Percentiles rank a stretch among this genome's conserved stretches.
Evolutionary conservation across 2,797 vertebrate species (phyloP).

Genomic region (Danio aesculapii): DNA sequence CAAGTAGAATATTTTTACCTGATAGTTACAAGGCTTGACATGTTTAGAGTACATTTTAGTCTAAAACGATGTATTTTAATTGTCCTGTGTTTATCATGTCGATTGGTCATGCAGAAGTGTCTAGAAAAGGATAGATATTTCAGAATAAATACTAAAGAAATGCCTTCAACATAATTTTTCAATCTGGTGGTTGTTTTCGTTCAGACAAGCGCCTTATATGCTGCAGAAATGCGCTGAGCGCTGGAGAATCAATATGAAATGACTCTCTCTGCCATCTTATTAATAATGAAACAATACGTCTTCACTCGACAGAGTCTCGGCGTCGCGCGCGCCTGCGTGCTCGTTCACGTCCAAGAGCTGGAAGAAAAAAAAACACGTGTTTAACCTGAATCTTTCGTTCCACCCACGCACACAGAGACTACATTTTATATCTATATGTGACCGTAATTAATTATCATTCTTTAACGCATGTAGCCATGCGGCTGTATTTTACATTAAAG

Average conservation of each 20-base stretch:
- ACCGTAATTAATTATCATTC: not conserved
- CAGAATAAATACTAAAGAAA: constrained; percentile 21
- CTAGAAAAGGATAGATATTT: not conserved
- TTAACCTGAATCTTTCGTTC: not conserved
- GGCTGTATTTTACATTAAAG: not conserved
- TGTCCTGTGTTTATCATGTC: not conserved
- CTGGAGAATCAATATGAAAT: constrained; percentile 60
- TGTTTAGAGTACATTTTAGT: not conserved
- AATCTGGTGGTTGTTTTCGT: constrained; percentile 22
- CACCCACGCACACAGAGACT: not conserved
- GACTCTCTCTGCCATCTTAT: constrained; percentile 67
- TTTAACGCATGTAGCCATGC: too few species aligned
- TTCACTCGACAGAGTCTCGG: constrained; percentile 24
- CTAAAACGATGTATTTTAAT: not conserved
- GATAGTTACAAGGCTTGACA: not conserved
- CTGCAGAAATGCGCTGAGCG: constrained; percentile 11
- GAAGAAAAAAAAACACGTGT: not conserved
- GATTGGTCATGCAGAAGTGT: not conserved
- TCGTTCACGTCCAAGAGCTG: constrained; percentile 44
- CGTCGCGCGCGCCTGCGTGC: constrained; percentile 15
- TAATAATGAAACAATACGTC: constrained; percentile 70
- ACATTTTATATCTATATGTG: not conserved
- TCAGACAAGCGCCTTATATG: not conserved
- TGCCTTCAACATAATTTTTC: constrained; percentile 27
- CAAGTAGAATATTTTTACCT: not conserved